phyloP scores from a whole-genome alignment of 2,113 vertebrate species.

The Eulemur macaco region DNA sequence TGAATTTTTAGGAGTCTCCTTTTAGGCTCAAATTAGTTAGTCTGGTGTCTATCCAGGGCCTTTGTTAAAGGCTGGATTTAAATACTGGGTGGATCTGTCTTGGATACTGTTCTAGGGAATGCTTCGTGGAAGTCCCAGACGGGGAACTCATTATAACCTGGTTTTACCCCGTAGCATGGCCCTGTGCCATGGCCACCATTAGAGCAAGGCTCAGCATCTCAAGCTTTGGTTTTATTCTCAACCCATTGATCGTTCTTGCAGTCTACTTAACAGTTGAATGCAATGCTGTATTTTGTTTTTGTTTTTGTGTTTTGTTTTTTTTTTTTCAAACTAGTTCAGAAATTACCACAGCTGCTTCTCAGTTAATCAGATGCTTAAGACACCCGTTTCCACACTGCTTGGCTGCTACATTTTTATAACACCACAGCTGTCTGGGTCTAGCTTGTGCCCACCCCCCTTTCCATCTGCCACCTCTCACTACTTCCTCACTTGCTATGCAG shows the following conservation, averaged over 20 bases:
- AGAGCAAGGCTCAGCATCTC: not conserved
- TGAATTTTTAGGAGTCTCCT: not conserved
- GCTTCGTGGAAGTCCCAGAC: not conserved
- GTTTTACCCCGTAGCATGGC: not conserved
- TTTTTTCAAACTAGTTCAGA: not conserved
- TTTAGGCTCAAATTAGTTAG: not conserved
- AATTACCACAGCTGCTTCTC: not conserved
- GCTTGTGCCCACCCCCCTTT: not conserved
- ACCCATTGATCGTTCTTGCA: not conserved
- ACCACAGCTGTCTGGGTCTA: not conserved
- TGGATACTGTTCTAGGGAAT: not conserved
- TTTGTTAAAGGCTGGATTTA: not conserved
- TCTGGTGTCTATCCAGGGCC: not conserved
- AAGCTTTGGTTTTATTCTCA: not conserved
- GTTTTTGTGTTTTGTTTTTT: not conserved
- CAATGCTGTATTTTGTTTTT: not conserved
- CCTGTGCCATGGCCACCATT: not conserved
- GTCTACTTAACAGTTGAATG: not conserved
- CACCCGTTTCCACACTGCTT: not conserved
- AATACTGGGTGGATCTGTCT: not conserved
- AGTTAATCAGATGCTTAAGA: not conserved
- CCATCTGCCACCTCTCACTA: not conserved
- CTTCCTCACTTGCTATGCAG: not conserved
- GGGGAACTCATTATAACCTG: not conserved
- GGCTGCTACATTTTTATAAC: not conserved